Base-by-base conservation (phyloP, 2,888 invertebrate species). In the Odontomyia ornata region DNA sequence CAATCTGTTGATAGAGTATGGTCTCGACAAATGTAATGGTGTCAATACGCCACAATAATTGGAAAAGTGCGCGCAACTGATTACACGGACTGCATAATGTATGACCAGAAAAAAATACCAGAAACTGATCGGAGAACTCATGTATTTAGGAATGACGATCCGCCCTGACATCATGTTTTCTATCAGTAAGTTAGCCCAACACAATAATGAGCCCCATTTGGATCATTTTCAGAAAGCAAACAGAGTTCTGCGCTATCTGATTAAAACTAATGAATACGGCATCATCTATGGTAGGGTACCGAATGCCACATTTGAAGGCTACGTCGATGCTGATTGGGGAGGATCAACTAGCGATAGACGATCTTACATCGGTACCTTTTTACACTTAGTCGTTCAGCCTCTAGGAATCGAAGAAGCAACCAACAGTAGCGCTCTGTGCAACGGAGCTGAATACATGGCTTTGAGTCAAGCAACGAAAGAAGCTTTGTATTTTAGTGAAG, bases 201-300 rank as follows among this genome's bases (percentile, higher is more conserved):
- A 46, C 13, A 46, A 46, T 46, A 46, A 46, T 13, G 46, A 46
- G 13, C 46, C 46, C n/a, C n/a, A n/a, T n/a, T n/a, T n/a, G n/a
- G n/a, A n/a, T n/a, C n/a, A n/a, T n/a, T n/a, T n/a, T n/a, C 46
- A 46, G 46, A 46, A 46, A 13, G 83, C 83, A 0, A 83, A 84
- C 65, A 77, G 82, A 1, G 80, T 84, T 0, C 75, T 85, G 1
- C 77, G 83, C 1, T 85, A 85, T 67, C 60, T 83, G n/a, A 81
- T 80, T 71, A 80, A 83, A 82, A 1, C 69, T 71, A 13, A 11
- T 7, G 13, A 46, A 7, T 11, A 46, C 46, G 46, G 46, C 13
- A 46, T 46, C 46, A 46, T 11, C 9, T 46, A 46, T 46, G 46
- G 9, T 11, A 46, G 46, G 46, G 46, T 46, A 13, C 46, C 46